phyloP scores from a whole-genome alignment of 2,888 invertebrate species.

The Eudasyphora cyanicolor region DNA sequence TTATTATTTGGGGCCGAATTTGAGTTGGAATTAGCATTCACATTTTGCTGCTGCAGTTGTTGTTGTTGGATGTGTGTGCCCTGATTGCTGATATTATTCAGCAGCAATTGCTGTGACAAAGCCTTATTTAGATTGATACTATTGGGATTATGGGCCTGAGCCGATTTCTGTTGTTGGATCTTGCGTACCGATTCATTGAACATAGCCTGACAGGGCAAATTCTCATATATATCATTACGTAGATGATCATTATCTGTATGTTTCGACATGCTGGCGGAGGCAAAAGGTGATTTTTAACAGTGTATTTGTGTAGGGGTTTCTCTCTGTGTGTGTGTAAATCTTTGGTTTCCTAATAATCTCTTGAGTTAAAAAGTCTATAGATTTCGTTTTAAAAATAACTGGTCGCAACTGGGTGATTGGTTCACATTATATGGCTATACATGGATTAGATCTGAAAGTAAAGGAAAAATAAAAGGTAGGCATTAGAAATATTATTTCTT shows the following conservation, averaged over 20 bases:
- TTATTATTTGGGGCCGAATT: constrained; percentile 64
- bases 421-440: background rate
- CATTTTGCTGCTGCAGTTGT: constrained; percentile 53
- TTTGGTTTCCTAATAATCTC: background rate
- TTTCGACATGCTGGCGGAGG: constrained; percentile 75
- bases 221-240: constrained; percentile 80
- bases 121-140: constrained; percentile 69
- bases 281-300: no score
- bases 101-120: constrained; percentile 69
- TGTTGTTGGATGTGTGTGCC: constrained; percentile 73
- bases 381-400: background rate
- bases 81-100: constrained; percentile 74
- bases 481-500: no score
- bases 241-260: constrained; percentile 79
- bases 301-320: no score
- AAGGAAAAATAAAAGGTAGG: background rate
- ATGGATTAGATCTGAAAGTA: background rate
- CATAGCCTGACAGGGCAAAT: constrained; percentile 80
- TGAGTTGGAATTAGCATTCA: constrained; percentile 59
- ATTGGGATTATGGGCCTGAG: constrained; percentile 64
- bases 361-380: background rate
- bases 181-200: constrained; percentile 80
- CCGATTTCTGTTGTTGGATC: constrained; percentile 76
- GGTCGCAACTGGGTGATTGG: background rate
- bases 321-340: background rate